A percentile compares a stretch with the other conserved stretches of the same genome.
phyloP scores from a whole-genome alignment of 2,888 invertebrate genomes.

The Tanypteryx hageni region DNA sequence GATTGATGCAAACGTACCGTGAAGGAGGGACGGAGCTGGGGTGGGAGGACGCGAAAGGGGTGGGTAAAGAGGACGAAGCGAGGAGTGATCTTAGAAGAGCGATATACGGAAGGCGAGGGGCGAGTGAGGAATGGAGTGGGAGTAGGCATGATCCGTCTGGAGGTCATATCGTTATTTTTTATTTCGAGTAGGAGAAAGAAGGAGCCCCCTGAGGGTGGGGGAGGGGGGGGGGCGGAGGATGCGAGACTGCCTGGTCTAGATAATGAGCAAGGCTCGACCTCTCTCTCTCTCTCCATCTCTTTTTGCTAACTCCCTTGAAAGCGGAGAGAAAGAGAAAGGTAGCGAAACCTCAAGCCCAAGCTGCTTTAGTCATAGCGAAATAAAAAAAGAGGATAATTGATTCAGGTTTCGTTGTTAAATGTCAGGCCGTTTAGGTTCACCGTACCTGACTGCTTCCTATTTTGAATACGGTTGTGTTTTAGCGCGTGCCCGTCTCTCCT shows the following conservation, averaged over 20 bases:
- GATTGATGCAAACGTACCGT: conserved; percentile 3
- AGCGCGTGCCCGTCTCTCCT: background rate
- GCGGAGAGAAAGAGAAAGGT: background rate
- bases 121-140: no score
- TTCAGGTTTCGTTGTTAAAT: background rate
- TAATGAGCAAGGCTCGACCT: no score
- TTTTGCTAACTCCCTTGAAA: no score
- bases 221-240: no score
- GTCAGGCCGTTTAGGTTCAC: background rate
- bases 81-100: background rate
- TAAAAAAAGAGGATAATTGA: background rate
- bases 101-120: no score
- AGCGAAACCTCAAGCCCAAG: background rate
- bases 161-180: no score
- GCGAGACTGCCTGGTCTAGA: no score
- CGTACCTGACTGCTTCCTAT: background rate
- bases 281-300: no score
- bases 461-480: no score
- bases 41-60: background rate
- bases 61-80: background rate
- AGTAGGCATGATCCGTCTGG: no score
- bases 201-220: no score
- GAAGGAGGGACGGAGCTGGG: background rate
- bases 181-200: no score
- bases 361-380: background rate